Evolutionary conservation across 2,113 vertebrate species (phyloP), one percentile per base, ranked within the genome.

Genomic region (Rhadina sibilatrix): DNA sequence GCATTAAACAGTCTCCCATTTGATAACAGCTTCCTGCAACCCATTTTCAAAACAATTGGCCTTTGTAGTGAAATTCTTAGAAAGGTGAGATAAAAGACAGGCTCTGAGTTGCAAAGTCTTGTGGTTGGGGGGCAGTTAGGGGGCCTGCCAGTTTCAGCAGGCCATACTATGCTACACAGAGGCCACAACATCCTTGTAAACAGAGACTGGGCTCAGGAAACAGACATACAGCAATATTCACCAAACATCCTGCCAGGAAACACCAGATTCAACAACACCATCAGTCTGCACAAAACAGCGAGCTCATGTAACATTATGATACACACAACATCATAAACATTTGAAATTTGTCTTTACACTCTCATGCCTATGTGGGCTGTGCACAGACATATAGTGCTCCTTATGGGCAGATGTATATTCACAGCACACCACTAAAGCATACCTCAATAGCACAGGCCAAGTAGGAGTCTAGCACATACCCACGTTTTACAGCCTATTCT

Each of bases 231-330:
- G 97, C 97, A 96, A 97, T 98, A 97, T 95, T 96, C 97, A 97
- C 96, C 96, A 98, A 98, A 98, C 98, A 98, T 98, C 98, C 98
- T 98, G 98, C 68, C 97, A 98, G 98, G 98, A 98, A 98, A 96
- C 97, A 37, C 78, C 85, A 97, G 94, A 97, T 96, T 96, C 96
- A 97, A 98, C 97, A 97, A 95, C 96, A 96, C 90, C 87, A 97
- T 94, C 87, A 90, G 84, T 59, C 15, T 91, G 66, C 88, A 83
- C 54, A 87, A 74, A 94, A 64, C 95, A 92, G 63, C 46, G 59
- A 89, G 68, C 61, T 79, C 79, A 19, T 77, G 57, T 46, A 81
- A 50, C 56, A 46, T 63, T 59, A 54, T 31, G 38, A 66, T 52
- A 82, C 30, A 24, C 22, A 27, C 30, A 66, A 15, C 18, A 33